Conservation (phyloP, 2,888 invertebrate species). For the Pollenia labialis region DNA sequence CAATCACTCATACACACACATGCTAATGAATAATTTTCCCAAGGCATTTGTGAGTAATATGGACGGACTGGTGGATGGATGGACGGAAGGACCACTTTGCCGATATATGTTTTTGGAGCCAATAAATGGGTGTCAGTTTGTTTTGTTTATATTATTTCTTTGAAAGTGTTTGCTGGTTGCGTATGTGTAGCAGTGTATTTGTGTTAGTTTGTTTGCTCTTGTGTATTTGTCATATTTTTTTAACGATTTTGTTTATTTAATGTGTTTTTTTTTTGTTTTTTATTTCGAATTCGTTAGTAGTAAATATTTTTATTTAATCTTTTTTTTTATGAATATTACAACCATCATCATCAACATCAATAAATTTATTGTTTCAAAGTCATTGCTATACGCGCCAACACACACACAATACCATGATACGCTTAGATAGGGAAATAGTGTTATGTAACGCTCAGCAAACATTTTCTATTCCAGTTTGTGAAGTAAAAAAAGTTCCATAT, state of each 20-base stretch:
- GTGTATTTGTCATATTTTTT: conserved; percentile 37
- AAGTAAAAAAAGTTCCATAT: too few relatives aligned
- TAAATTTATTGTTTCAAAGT: conserved; percentile 59
- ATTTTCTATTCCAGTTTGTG: not conserved
- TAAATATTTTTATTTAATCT: not conserved
- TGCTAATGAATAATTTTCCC: conserved; percentile 9
- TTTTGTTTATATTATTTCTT: conserved; percentile 7
- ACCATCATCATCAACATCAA: conserved; percentile 39
- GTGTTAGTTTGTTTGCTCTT: conserved; percentile 1
- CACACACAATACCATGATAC: not conserved
- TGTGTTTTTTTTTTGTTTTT: conserved; percentile 21
- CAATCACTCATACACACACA: not conserved
- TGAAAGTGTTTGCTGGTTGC: conserved; percentile 10
- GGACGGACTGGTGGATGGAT: not conserved
- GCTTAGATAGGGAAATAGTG: not conserved
- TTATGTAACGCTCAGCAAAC: conserved; percentile 5
- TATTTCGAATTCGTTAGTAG: conserved; percentile 1
- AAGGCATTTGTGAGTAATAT: conserved; percentile 36
- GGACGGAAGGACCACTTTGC: not conserved
- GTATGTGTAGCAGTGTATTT: not conserved
- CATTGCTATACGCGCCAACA: conserved; percentile 27
- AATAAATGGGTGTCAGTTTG: conserved; percentile 52
- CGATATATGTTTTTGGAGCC: conserved; percentile 23
- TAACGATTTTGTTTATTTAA: conserved; percentile 59
- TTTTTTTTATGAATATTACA: conserved; percentile 20